These are phyloP conservation scores for Solea senegalensis DNA, from an alignment of 2,113 vertebrate genomes.

Conservation along the genomic window DNA sequence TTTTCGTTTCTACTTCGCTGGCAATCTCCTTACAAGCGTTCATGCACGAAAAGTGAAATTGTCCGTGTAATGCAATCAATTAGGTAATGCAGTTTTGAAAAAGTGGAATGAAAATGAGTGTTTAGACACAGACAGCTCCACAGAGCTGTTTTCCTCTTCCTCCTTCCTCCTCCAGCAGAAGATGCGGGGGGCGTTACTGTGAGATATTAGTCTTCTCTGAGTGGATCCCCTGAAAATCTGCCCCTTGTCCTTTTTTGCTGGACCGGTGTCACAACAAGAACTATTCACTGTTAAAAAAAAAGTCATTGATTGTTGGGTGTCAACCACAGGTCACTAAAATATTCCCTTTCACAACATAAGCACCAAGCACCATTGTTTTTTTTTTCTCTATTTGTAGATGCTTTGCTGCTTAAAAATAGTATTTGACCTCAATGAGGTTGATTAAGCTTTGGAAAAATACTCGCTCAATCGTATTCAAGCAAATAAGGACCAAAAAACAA, in stretches of 20 bases:
- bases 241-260: neutral
- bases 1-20: constrained; percentile 38
- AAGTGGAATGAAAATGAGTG: constrained; percentile 30
- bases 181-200: neutral
- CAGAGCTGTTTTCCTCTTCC: neutral
- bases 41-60: constrained; percentile 45
- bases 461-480: too few species aligned
- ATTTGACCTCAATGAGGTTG: too few species aligned
- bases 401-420: too few species aligned
- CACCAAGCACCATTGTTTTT: too few species aligned
- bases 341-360: too few species aligned
- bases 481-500: neutral
- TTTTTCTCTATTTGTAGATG: too few species aligned
- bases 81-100: constrained; percentile 29
- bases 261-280: constrained; percentile 7
- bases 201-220: neutral
- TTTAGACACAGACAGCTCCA: neutral
- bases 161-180: neutral
- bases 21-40: constrained; percentile 23
- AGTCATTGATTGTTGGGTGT: too few species aligned
- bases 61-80: constrained; percentile 60
- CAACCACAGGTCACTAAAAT: too few species aligned
- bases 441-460: too few species aligned
- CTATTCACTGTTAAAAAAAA: neutral
- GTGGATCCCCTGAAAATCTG: constrained; percentile 11